These are phyloP conservation scores for Cyphomyrmex costatus DNA, from an alignment of 1,140 invertebrate genomes.

Conservation along the genomic window DNA sequence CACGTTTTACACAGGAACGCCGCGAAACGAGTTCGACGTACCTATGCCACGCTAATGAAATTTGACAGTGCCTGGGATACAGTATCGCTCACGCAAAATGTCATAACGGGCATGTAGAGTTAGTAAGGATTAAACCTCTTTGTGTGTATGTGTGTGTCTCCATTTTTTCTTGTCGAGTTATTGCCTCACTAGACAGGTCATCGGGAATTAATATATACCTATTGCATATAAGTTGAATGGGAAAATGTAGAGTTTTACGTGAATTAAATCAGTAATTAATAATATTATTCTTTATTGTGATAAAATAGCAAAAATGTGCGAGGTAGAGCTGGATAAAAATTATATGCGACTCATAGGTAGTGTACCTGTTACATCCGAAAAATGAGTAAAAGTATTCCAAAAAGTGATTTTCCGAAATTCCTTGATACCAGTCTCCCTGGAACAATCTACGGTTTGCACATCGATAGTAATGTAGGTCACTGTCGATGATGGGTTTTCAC, in stretches of 20 bases:
- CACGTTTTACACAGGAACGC: neutral
- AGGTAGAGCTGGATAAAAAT: neutral
- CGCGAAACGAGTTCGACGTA: slow-evolving; percentile 62
- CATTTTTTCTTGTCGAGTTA: neutral
- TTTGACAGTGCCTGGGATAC: slow-evolving; percentile 48
- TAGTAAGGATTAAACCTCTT: slow-evolving; percentile 47
- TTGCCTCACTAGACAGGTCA: neutral
- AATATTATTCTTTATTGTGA: neutral
- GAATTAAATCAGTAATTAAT: neutral
- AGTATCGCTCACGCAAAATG: slow-evolving; percentile 48
- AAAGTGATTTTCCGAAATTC: neutral
- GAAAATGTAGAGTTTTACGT: neutral
- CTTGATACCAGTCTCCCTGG: neutral
- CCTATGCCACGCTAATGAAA: slow-evolving; percentile 54
- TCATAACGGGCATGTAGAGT: slow-evolving; percentile 12
- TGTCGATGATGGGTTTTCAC: slow-evolving; percentile 60
- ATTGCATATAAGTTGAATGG: neutral
- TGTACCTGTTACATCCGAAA: neutral
- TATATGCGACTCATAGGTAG: neutral
- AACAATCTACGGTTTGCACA: slow-evolving; percentile 17
- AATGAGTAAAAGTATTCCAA: neutral
- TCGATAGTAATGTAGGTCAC: slow-evolving; percentile 48
- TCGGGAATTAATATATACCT: slow-evolving; percentile 13
- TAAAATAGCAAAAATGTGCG: neutral
- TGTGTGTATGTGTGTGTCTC: slow-evolving; percentile 23